A percentile compares a stretch with the other conserved stretches of the same genome.
These are phyloP conservation scores for Himalopsyche kuldschensis DNA, from an alignment of 2,888 invertebrate species.

Conservation along the genomic window DNA sequence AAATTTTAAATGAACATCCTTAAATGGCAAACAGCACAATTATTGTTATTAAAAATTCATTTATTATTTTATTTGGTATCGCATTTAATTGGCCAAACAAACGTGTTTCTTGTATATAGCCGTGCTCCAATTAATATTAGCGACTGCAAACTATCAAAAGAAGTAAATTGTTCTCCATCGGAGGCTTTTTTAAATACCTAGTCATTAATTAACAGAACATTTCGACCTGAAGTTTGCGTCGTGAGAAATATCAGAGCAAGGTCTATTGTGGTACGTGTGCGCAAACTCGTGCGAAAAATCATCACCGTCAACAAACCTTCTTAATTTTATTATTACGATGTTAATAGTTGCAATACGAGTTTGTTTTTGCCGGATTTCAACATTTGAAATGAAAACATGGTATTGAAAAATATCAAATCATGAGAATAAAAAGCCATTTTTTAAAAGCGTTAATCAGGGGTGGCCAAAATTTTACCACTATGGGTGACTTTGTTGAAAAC, in stretches of 20 bases:
- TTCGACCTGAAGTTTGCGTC: background rate
- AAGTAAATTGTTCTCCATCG: constrained; percentile 20
- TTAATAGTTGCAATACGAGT: no score
- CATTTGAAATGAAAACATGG: no score
- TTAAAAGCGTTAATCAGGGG: no score
- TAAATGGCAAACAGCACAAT: background rate
- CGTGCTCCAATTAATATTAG: constrained; percentile 34
- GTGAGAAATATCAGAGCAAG: background rate
- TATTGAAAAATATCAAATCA: no score
- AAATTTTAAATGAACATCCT: no score
- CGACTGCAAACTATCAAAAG: constrained; percentile 19
- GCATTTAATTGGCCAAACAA: constrained; percentile 29
- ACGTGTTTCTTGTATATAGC: constrained; percentile 17
- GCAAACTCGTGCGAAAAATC: background rate
- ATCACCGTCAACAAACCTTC: background rate
- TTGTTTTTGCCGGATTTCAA: no score
- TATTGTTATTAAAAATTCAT: background rate
- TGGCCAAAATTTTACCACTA: no score
- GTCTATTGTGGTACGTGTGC: background rate
- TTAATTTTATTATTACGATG: no score
- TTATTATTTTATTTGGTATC: background rate
- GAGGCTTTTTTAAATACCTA: background rate
- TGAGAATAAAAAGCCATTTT: no score
- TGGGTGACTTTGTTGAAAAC: no score
- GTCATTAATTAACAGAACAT: constrained; percentile 15